phyloP scores from a whole-genome alignment of 2,797 vertebrate species.

The Halcyon smyrnensis region DNA sequence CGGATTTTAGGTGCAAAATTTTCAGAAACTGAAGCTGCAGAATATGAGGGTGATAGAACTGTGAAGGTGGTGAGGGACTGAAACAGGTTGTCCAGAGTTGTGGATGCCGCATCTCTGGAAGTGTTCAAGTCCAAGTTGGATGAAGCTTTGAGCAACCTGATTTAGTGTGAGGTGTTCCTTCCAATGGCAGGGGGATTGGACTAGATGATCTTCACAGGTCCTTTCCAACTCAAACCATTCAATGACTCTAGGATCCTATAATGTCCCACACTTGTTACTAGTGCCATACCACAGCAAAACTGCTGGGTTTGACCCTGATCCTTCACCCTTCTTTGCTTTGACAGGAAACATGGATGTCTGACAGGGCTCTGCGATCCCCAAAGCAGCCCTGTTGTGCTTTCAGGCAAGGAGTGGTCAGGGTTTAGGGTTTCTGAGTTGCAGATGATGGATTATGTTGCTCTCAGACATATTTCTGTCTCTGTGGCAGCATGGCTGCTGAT shows the following conservation, averaged over 20 bases:
- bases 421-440: background rate
- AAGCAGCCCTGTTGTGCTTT: background rate
- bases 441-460: background rate
- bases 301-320: background rate
- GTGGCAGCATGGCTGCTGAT: background rate
- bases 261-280: background rate
- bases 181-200: background rate
- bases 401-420: background rate
- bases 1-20: background rate
- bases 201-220: background rate
- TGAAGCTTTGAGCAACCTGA: background rate
- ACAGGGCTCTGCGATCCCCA: background rate
- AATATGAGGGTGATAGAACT: background rate
- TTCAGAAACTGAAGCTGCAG: background rate
- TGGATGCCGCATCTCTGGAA: background rate
- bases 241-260: background rate
- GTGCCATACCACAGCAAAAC: background rate
- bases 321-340: background rate
- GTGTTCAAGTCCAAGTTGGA: background rate
- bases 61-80: background rate
- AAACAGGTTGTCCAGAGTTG: background rate
- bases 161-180: background rate
- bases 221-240: background rate
- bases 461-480: background rate
- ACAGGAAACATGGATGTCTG: background rate